Conservation (phyloP, 2,113 vertebrate species). For the Cryptomyrus ogoouensis region DNA sequence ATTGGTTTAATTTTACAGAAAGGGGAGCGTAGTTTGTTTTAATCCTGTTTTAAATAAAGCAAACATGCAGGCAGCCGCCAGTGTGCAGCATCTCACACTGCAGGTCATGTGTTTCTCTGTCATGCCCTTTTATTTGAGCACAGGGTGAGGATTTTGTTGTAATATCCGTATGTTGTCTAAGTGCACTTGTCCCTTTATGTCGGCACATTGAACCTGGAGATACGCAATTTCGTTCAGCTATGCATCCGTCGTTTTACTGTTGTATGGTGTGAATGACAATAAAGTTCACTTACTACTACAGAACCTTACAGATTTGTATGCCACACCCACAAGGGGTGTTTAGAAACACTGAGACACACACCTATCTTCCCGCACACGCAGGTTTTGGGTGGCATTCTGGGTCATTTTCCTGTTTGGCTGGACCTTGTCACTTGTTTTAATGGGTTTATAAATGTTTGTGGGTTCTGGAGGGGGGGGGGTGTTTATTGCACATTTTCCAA, state of each 20-base stretch:
- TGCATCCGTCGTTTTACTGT: too few species aligned
- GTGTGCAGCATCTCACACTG: not conserved
- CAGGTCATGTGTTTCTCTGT: not conserved
- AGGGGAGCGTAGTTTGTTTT: not conserved
- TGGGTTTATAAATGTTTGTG: not conserved
- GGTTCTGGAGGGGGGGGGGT: not conserved
- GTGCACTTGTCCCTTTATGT: too few species aligned
- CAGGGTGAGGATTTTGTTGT: too few species aligned
- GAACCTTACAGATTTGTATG: not conserved
- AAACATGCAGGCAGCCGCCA: not conserved
- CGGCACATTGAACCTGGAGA: too few species aligned
- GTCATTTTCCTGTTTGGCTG: not conserved
- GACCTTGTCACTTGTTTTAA: not conserved
- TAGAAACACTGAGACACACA: not conserved
- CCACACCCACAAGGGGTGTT: not conserved
- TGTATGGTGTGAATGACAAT: too few species aligned
- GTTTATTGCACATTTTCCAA: not conserved
- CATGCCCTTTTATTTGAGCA: not conserved
- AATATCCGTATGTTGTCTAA: too few species aligned
- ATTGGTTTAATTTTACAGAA: not conserved
- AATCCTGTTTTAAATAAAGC: not conserved
- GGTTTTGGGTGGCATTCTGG: not conserved
- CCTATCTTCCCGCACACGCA: not conserved
- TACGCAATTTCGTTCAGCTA: too few species aligned
- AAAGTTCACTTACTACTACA: too few species aligned